These are phyloP conservation scores for Muschampia plurimacula DNA, from an alignment of 2,888 invertebrate genomes.

Conservation along the genomic window DNA sequence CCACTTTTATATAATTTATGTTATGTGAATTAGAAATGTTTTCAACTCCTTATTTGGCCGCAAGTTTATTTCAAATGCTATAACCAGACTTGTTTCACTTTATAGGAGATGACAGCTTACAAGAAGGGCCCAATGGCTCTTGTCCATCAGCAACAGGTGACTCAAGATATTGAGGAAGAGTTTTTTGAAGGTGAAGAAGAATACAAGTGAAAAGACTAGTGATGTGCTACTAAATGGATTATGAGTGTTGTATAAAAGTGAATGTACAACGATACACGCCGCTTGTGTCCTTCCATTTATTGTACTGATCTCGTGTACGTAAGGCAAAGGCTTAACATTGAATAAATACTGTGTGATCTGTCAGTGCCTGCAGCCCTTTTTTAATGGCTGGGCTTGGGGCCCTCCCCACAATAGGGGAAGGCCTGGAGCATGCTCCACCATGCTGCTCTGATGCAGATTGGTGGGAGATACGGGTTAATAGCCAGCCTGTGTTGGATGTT, in stretches of 20 bases:
- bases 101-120: conserved; percentile 94
- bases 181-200: conserved; percentile 83
- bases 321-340: no score
- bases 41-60: neutral
- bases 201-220: conserved; percentile 72
- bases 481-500: no score
- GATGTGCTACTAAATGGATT: conserved; percentile 24
- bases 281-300: neutral
- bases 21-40: no score
- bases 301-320: neutral
- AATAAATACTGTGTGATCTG: no score
- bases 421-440: no score
- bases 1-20: no score
- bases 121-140: conserved; percentile 88
- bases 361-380: no score
- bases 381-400: no score
- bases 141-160: conserved; percentile 78
- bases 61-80: neutral
- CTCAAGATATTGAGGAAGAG: conserved; percentile 86
- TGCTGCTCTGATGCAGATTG: no score
- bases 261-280: neutral
- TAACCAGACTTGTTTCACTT: conserved; percentile 42
- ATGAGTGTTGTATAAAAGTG: conserved; percentile 10
- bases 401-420: no score
- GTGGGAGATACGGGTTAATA: no score